Percentiles rank a stretch among this genome's conserved stretches.
Conservation (phyloP, 2,888 invertebrate species). For the Aelia acuminata region DNA sequence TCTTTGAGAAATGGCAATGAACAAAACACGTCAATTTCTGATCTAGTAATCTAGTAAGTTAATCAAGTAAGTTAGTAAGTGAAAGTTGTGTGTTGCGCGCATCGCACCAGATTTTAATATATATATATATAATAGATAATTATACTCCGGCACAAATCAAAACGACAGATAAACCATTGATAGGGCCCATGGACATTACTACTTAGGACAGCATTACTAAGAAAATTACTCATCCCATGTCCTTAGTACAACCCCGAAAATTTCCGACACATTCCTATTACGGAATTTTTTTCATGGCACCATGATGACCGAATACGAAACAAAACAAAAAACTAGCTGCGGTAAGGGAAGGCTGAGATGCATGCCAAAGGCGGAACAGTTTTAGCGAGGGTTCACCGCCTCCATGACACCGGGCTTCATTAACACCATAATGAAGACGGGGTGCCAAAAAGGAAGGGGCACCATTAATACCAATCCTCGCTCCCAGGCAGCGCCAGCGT, state of each 20-base stretch:
- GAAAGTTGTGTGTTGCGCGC: too few species aligned
- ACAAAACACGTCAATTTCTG: too few species aligned
- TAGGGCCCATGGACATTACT: too few species aligned
- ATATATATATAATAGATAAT: too few species aligned
- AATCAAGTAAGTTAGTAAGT: too few species aligned
- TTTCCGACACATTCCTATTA: conserved; percentile 9
- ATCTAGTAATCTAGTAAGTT: too few species aligned
- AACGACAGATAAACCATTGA: too few species aligned
- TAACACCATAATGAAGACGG: conserved; percentile 45
- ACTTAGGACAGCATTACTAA: too few species aligned
- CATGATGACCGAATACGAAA: not conserved
- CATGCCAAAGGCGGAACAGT: conserved; percentile 22
- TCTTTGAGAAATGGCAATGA: too few species aligned
- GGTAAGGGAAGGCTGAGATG: conserved; percentile 5
- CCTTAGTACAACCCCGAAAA: not conserved
- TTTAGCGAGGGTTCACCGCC: conserved; percentile 30
- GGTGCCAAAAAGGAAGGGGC: not conserved
- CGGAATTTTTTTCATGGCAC: not conserved
- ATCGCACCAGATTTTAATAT: not conserved
- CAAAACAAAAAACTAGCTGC: not conserved
- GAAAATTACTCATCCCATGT: not conserved
- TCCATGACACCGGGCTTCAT: not conserved
- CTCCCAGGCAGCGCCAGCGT: not conserved
- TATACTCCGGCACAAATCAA: too few species aligned
- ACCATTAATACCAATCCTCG: not conserved